Evolutionary conservation across 2,797 vertebrate genomes (phyloP), one percentile per base, ranked within the genome.

Genomic region (Cryptoblepharus egeriae): DNA sequence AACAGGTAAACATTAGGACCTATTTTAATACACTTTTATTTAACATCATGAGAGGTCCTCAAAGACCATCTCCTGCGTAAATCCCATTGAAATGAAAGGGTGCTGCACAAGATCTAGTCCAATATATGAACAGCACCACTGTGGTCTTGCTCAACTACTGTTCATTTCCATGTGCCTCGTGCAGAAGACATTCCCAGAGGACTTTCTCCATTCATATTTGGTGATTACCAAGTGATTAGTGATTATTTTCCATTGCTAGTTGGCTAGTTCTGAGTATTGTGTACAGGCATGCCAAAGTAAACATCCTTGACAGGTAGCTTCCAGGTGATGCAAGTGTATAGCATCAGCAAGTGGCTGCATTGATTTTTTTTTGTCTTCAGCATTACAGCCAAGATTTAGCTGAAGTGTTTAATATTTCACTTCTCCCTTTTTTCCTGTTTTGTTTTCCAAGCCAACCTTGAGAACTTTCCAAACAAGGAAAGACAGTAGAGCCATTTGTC

Each of bases 1-100:
- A n/a, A n/a, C n/a, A n/a, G 93, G 76, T 75, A 86, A 88, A 92
- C 92, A 89, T 87, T 88, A 92, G 88, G 94, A 91, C 77, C 84
- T 84, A 81, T 92, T 91, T 89, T 79, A 83, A 88, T 93, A 83
- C 84, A 84, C 77, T 77, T 88, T 74, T 84, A 89, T 86, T 79
- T 87, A 92, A 71, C 81, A 83, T 71, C 82, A 86, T 81, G 42
- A 3, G 13, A 65, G 13, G 73, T n/a, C 10, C 37, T n/a, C 24
- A 69, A 52, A 73, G 55, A 68, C 32, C 2, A 20, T 18, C 37
- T 28, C 16, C 6, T 30, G 10, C 9, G 10, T 32, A 73, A 10
- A 6, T 10, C 49, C 61, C 42, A 42, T 68, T 74, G n/a, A 79
- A 74, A 60, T 22, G 22, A 67, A 67, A 6, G 8, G 63, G 24